These are phyloP conservation scores for Lepidurus couesii DNA, from an alignment of 1,140 invertebrate species.

Conservation along the genomic window DNA sequence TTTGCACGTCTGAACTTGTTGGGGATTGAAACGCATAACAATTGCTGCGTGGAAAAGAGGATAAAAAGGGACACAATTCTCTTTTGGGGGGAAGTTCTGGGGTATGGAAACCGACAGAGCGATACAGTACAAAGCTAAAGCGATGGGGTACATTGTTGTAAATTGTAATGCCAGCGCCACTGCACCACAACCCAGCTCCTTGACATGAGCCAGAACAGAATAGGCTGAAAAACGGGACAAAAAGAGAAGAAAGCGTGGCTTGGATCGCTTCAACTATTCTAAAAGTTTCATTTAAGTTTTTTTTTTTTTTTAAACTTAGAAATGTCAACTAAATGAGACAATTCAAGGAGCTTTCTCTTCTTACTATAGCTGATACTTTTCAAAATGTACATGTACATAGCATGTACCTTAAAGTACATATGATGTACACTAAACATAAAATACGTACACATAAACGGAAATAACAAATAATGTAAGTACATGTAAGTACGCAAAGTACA, in stretches of 20 bases:
- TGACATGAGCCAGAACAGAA: background rate
- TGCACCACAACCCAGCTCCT: background rate
- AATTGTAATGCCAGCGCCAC: background rate
- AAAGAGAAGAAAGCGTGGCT: background rate
- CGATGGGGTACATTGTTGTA: background rate
- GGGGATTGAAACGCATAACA: background rate
- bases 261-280: background rate
- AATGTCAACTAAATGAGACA: too few species aligned
- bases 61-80: background rate
- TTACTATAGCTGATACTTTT: too few species aligned
- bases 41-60: background rate
- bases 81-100: background rate
- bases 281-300: background rate
- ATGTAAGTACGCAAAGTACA: too few species aligned
- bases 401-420: too few species aligned
- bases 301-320: too few species aligned
- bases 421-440: too few species aligned
- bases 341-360: too few species aligned
- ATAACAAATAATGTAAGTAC: too few species aligned
- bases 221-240: background rate
- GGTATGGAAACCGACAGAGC: slow-evolving; percentile 3
- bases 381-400: too few species aligned
- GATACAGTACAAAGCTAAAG: background rate
- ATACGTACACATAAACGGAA: too few species aligned
- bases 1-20: background rate